phyloP scores from a whole-genome alignment of 2,888 invertebrate genomes.

The Chirona hameri region DNA sequence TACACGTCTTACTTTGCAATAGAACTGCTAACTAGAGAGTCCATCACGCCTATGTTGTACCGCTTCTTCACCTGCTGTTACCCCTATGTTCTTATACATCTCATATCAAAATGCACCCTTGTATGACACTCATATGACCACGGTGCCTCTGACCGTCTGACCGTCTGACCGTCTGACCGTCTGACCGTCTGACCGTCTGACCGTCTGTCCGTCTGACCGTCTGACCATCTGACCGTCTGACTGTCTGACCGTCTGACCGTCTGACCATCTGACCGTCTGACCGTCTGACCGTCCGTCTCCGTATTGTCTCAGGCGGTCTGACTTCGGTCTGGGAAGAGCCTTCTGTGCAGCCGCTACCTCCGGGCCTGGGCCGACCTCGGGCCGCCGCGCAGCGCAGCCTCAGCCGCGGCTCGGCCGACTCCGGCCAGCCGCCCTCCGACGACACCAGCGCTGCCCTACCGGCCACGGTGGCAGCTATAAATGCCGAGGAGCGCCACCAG shows the following conservation, averaged over 20 bases:
- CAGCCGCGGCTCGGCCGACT: constrained; percentile 13
- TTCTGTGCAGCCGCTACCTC: not conserved
- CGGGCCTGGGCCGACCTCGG: not conserved
- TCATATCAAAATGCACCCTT: too few species aligned
- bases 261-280: not conserved
- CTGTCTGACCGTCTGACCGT: not conserved
- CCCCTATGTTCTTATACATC: too few species aligned
- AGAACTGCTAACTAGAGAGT: too few species aligned
- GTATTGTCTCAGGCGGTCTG: not conserved
- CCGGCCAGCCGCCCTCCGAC: constrained; percentile 1
- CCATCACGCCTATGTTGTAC: too few species aligned
- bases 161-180: too few species aligned
- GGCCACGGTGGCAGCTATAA: constrained; percentile 3
- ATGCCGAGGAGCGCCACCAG: not conserved
- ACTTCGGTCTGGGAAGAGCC: not conserved
- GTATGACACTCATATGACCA: too few species aligned
- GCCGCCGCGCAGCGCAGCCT: not conserved
- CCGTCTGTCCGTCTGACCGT: not conserved
- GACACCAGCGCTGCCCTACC: constrained; percentile 22
- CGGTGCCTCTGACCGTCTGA: too few species aligned
- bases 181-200: not conserved
- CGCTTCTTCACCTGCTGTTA: too few species aligned
- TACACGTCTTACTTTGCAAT: too few species aligned
- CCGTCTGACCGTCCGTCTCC: not conserved
- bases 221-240: not conserved